A percentile compares a stretch with the other conserved stretches of the same genome.
These are phyloP conservation scores for Brachionus plicatilis DNA, from an alignment of 1,140 invertebrate genomes.

Conservation along the genomic window DNA sequence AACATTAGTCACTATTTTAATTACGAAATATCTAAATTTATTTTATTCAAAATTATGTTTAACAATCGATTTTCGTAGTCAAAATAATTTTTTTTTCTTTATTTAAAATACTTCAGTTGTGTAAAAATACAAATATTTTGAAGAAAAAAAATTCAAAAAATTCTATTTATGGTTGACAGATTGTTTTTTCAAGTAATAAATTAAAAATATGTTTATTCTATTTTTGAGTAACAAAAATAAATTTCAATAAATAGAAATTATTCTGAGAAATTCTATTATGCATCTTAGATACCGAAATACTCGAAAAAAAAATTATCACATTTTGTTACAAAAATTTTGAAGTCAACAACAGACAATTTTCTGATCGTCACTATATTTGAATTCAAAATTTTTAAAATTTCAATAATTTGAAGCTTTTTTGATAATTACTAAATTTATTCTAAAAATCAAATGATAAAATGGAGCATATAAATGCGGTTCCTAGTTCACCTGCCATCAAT, in stretches of 20 bases:
- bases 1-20: not conserved
- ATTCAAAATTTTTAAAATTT: not conserved
- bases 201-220: no score
- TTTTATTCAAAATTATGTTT: not conserved
- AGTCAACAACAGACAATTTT: not conserved
- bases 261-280: not conserved
- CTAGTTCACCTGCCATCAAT: not conserved
- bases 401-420: conserved; percentile 15
- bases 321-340: no score
- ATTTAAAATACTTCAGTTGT: not conserved
- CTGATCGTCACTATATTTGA: not conserved
- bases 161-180: not conserved
- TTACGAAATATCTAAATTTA: not conserved
- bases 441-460: not conserved
- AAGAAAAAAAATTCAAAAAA: not conserved
- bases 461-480: not conserved
- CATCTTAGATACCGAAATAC: not conserved
- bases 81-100: not conserved
- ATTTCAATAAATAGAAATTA: no score
- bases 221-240: no score
- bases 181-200: not conserved
- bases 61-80: not conserved
- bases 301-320: no score
- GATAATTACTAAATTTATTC: not conserved
- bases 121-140: not conserved